Evolutionary conservation across 2,797 vertebrate species (phyloP).

Genomic region (Agapornis canus): DNA sequence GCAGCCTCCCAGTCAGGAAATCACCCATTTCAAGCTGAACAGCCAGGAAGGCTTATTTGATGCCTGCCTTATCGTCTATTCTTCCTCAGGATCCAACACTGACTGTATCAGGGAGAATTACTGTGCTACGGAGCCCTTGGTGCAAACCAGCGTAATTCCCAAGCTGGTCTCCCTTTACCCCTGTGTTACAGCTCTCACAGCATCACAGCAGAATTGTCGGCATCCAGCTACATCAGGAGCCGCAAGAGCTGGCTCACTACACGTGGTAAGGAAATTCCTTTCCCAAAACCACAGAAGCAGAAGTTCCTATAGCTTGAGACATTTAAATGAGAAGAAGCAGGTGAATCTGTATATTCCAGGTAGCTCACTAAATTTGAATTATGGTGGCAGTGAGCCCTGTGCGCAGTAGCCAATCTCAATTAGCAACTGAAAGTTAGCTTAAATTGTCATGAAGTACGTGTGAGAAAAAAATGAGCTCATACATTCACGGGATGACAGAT

Average conservation of each 20-base stretch:
- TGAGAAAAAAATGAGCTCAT: not conserved
- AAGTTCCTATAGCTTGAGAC: not conserved
- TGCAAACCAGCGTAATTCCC: not conserved
- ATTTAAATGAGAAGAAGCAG: not conserved
- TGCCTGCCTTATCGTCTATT: not conserved
- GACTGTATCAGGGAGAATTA: not conserved
- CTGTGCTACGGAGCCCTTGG: not conserved
- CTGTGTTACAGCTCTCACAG: not conserved
- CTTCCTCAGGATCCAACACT: not conserved
- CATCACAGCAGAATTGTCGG: accelerated
- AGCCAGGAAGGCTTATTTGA: not conserved
- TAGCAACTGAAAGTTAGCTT: not conserved
- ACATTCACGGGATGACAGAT: not conserved
- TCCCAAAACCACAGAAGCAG: not conserved
- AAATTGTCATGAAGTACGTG: not conserved
- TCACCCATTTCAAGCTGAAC: not conserved
- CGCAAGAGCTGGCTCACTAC: not conserved
- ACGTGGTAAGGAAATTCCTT: accelerated
- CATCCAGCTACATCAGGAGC: not conserved
- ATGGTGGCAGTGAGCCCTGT: not conserved
- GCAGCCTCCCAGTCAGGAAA: not conserved
- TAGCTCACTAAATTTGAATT: not conserved
- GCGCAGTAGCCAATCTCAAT: not conserved
- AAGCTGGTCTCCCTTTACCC: not conserved
- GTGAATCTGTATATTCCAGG: not conserved